phyloP scores from a whole-genome alignment of 1,140 invertebrate species.

The Drosophila tsacasi region DNA sequence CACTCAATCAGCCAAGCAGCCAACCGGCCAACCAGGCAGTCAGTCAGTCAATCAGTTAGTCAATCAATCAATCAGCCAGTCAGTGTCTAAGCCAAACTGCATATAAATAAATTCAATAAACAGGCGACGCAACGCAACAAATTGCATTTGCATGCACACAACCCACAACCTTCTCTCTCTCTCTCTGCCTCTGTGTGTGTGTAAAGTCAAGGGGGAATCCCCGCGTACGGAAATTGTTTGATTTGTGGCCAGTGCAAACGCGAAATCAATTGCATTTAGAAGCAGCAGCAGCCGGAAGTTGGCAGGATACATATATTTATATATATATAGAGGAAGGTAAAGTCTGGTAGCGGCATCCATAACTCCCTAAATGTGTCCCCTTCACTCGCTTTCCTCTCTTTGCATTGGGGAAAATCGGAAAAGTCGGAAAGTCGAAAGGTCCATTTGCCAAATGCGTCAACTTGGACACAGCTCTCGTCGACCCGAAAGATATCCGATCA shows the following conservation, averaged over 20 bases:
- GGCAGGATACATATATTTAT: background rate
- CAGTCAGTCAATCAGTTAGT: conserved; percentile 24
- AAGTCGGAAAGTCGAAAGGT: background rate
- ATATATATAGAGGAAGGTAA: background rate
- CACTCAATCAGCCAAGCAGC: conserved; percentile 48
- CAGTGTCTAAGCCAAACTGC: conserved; percentile 59
- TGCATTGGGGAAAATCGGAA: background rate
- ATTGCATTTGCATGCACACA: conserved; percentile 60
- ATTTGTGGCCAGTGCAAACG: conserved; percentile 57
- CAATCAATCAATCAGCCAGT: conserved; percentile 68
- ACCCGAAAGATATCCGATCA: conserved; percentile 8
- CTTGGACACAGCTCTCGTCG: conserved; percentile 12
- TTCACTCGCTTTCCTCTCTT: background rate
- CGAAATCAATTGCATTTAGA: conserved; percentile 50
- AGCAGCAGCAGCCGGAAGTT: background rate
- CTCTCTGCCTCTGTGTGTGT: background rate
- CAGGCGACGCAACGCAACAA: conserved; percentile 64
- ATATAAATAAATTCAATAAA: conserved; percentile 81
- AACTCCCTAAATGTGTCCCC: conserved; percentile 21
- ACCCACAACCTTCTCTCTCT: background rate
- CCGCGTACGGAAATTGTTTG: conserved; percentile 64
- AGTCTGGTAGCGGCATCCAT: conserved; percentile 10
- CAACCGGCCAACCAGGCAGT: conserved; percentile 4
- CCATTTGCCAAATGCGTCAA: conserved; percentile 37
- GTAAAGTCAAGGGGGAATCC: background rate